Percentiles rank a stretch among this genome's conserved stretches.
phyloP scores from a whole-genome alignment of 1,140 invertebrate species.

The Plodia interpunctella region DNA sequence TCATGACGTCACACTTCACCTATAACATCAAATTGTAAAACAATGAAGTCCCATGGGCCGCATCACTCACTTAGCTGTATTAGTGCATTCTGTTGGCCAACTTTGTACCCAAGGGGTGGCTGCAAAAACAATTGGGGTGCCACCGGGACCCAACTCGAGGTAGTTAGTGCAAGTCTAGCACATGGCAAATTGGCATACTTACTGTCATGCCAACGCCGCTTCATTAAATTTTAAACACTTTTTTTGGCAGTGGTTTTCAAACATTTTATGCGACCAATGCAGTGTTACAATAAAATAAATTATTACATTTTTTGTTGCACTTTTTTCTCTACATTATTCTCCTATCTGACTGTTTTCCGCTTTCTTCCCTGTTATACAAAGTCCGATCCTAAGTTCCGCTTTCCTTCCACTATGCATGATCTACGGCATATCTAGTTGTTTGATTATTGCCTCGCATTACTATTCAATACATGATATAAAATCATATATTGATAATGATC shows the following conservation, averaged over 20 bases:
- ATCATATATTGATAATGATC: too few relatives aligned
- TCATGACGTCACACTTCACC: conserved; percentile 19
- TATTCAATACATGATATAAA: too few relatives aligned
- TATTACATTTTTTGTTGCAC: too few relatives aligned
- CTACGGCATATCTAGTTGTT: too few relatives aligned
- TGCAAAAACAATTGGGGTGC: conserved; percentile 59
- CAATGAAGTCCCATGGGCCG: conserved; percentile 52
- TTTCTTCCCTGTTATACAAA: too few relatives aligned
- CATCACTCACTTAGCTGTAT: conserved; percentile 71
- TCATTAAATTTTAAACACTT: neutral
- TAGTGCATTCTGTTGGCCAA: conserved; percentile 44
- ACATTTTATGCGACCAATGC: neutral
- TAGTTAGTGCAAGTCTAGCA: conserved; percentile 24
- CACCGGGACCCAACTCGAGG: conserved; percentile 46
- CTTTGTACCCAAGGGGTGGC: conserved; percentile 51
- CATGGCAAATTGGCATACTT: conserved; percentile 33
- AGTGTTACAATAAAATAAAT: too few relatives aligned
- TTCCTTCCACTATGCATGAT: too few relatives aligned
- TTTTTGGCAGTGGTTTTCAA: neutral
- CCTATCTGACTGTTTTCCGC: too few relatives aligned
- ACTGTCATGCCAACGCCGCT: neutral
- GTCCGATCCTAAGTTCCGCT: too few relatives aligned
- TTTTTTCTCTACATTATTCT: too few relatives aligned
- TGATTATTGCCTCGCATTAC: too few relatives aligned
- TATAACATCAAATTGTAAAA: conserved; percentile 42